Conservation (phyloP, 2,113 vertebrate genomes). For the Aptenodytes forsteri region DNA sequence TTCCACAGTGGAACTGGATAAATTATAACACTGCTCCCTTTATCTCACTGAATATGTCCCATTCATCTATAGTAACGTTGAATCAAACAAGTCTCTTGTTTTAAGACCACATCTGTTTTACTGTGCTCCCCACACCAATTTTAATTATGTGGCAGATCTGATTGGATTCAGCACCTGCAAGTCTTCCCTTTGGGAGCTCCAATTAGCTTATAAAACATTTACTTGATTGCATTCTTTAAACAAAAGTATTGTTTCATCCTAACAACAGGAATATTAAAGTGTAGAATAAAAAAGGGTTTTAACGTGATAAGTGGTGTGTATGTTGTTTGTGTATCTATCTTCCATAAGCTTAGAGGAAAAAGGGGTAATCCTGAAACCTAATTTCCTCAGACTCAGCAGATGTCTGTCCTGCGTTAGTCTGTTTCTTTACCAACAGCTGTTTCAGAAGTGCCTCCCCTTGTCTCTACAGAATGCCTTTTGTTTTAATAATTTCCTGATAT, state of each 20-base stretch:
- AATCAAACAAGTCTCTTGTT: slow-evolving; percentile 54
- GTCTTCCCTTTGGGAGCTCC: slow-evolving; percentile 44
- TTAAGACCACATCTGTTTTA: slow-evolving; percentile 66
- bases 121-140: slow-evolving; percentile 45
- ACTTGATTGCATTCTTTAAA: slow-evolving; percentile 40
- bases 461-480: slow-evolving; percentile 56
- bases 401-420: slow-evolving; percentile 54
- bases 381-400: slow-evolving; percentile 61
- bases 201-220: slow-evolving; percentile 47
- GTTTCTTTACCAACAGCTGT: slow-evolving; percentile 57
- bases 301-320: fast-evolving
- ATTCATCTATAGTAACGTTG: slow-evolving; percentile 32
- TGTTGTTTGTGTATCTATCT: neutral
- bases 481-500: slow-evolving; percentile 25
- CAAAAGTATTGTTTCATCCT: slow-evolving; percentile 24
- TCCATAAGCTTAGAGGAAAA: slow-evolving; percentile 32
- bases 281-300: neutral
- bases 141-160: slow-evolving; percentile 67
- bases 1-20: neutral
- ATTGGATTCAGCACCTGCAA: slow-evolving; percentile 67
- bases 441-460: slow-evolving; percentile 50
- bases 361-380: slow-evolving; percentile 59
- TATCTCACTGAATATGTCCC: slow-evolving; percentile 12
- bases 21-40: slow-evolving; percentile 36
- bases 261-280: neutral